A percentile compares a stretch with the other conserved stretches of the same genome.
Conservation (phyloP, 2,888 invertebrate species). For the Lasioglossum oenotherae region DNA sequence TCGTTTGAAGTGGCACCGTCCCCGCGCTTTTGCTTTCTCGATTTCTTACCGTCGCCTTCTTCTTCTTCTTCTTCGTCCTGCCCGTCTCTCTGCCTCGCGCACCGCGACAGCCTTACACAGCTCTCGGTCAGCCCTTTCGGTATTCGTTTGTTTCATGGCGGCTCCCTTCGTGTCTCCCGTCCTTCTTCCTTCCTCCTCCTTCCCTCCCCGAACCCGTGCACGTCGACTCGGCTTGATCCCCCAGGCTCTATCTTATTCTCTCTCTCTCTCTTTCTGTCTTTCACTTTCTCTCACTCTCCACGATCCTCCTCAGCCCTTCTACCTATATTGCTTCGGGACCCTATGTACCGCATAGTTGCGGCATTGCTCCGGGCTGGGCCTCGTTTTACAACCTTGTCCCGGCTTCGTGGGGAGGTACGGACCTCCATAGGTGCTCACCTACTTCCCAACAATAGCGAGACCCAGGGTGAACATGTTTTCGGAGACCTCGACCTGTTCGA, state of each 20-base stretch:
- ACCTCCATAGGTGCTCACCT: conserved; percentile 61
- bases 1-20: conserved; percentile 82
- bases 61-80: conserved; percentile 47
- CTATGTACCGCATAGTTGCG: conserved; percentile 75
- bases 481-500: background rate
- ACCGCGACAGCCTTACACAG: conserved; percentile 58
- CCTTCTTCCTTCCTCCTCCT: conserved; percentile 48
- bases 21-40: conserved; percentile 73
- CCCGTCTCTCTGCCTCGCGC: conserved; percentile 44
- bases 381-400: conserved; percentile 70
- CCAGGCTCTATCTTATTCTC: conserved; percentile 13
- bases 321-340: conserved; percentile 57
- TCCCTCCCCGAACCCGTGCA: conserved; percentile 18
- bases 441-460: conserved; percentile 5
- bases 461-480: background rate
- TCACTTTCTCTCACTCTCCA: background rate
- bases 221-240: conserved; percentile 24
- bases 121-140: conserved; percentile 77
- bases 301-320: conserved; percentile 33
- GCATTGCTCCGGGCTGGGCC: conserved; percentile 74
- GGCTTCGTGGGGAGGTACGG: conserved; percentile 53
- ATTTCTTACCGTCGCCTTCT: conserved; percentile 71
- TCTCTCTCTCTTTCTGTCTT: background rate
- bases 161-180: conserved; percentile 71
- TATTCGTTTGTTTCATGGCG: conserved; percentile 81